A percentile compares a stretch with the other conserved stretches of the same genome.
Evolutionary conservation across 2,888 invertebrate genomes (phyloP).

Genomic region (Pollenia angustigena): DNA sequence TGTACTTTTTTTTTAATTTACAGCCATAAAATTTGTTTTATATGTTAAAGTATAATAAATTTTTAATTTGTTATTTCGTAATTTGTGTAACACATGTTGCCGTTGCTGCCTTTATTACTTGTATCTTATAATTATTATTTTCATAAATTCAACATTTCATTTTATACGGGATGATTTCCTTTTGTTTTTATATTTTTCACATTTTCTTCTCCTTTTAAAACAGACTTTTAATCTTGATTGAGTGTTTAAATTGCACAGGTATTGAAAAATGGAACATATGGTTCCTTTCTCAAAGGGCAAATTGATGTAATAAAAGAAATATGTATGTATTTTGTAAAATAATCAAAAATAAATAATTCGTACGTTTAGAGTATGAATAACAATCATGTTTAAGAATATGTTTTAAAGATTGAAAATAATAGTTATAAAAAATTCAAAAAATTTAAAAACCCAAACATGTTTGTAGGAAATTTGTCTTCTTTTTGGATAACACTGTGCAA

Average conservation of each 20-base stretch:
- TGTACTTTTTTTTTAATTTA: background rate
- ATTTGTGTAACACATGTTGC: slow-evolving; percentile 56
- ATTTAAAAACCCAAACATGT: too few species aligned
- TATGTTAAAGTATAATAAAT: background rate
- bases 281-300: background rate
- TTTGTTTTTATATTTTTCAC: background rate
- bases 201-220: slow-evolving; percentile 2
- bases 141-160: slow-evolving; percentile 51
- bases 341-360: background rate
- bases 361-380: too few species aligned
- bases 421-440: too few species aligned
- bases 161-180: background rate
- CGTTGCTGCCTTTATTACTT: slow-evolving; percentile 34
- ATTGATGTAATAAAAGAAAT: slow-evolving; percentile 2
- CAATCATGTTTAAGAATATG: too few species aligned
- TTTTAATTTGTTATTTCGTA: slow-evolving; percentile 34
- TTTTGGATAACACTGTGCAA: too few species aligned
- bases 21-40: slow-evolving; percentile 9
- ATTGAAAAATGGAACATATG: slow-evolving; percentile 51
- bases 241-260: slow-evolving; percentile 58
- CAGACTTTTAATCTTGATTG: slow-evolving; percentile 66
- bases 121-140: slow-evolving; percentile 66
- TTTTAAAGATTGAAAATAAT: too few species aligned
- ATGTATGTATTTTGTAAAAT: background rate
- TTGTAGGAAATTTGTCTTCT: too few species aligned